These are phyloP conservation scores for Nothobranchius furzeri DNA, from an alignment of 2,113 vertebrate species.

Conservation along the genomic window DNA sequence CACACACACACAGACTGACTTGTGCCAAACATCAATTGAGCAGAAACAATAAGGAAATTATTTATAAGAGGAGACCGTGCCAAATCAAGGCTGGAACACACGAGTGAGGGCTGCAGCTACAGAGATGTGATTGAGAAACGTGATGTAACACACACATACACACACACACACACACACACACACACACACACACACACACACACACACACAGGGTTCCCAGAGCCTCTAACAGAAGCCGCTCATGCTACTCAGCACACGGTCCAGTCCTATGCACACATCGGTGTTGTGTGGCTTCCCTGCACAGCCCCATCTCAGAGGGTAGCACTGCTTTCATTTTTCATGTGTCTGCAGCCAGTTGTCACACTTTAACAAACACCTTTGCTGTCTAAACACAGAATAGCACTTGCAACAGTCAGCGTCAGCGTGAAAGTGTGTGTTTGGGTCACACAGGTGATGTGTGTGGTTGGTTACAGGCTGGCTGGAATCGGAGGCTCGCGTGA, in stretches of 20 bases:
- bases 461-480: conserved; percentile 10
- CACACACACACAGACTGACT: conserved; percentile 4
- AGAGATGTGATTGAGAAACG: conserved; percentile 58
- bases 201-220: no score
- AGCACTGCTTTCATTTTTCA: conserved; percentile 37
- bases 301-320: conserved; percentile 15
- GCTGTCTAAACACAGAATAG: conserved; percentile 52
- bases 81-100: conserved; percentile 72
- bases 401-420: conserved; percentile 34
- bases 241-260: background rate
- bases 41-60: conserved; percentile 76
- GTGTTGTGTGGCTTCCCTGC: conserved; percentile 3
- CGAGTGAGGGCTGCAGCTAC: conserved; percentile 53
- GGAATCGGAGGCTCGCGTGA: no score
- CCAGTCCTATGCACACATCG: conserved; percentile 17
- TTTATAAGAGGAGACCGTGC: conserved; percentile 71
- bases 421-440: no score
- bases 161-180: background rate
- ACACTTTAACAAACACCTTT: conserved; percentile 35
- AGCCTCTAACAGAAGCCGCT: no score
- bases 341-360: conserved; percentile 46
- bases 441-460: no score
- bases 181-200: conserved; percentile 15
- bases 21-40: conserved; percentile 70
- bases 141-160: conserved; percentile 33